Evolutionary conservation across 2,888 invertebrate genomes (phyloP).

Genomic region (Malachius bipustulatus): DNA sequence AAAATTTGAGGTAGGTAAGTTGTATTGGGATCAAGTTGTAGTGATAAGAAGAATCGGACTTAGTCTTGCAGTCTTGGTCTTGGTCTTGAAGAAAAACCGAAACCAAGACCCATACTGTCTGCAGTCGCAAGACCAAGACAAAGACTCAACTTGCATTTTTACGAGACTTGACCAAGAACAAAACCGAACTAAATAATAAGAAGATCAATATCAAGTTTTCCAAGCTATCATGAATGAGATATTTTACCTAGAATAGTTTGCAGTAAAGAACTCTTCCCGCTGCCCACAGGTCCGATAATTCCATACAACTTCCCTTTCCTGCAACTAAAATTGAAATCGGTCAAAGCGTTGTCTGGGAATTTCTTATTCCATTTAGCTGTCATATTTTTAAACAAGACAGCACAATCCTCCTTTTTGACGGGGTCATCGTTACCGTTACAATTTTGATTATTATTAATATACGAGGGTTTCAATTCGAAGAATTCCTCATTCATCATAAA

Average conservation of each 20-base stretch:
- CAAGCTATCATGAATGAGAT: too few relatives aligned
- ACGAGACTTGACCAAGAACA: too few relatives aligned
- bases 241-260: conserved; percentile 64
- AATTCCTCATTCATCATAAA: conserved; percentile 34
- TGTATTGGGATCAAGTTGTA: too few relatives aligned
- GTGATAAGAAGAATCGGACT: too few relatives aligned
- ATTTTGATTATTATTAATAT: conserved; percentile 22
- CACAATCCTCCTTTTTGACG: conserved; percentile 21
- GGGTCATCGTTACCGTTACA: conserved; percentile 15
- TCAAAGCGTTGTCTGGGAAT: conserved; percentile 29
- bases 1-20: conserved; percentile 28
- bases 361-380: conserved; percentile 32
- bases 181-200: too few relatives aligned
- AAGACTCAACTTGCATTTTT: too few relatives aligned
- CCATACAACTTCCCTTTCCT: conserved; percentile 37
- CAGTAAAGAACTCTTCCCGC: conserved; percentile 55
- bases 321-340: conserved; percentile 27
- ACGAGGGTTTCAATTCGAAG: conserved; percentile 12
- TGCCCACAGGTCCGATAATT: conserved; percentile 46
- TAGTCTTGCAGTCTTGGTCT: too few relatives aligned
- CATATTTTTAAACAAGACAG: conserved; percentile 26
- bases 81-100: too few relatives aligned
- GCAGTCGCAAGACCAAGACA: too few relatives aligned
- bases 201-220: too few relatives aligned
- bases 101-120: too few relatives aligned